These are phyloP conservation scores for Thymelicus sylvestris DNA, from an alignment of 2,888 invertebrate species.

Conservation along the genomic window DNA sequence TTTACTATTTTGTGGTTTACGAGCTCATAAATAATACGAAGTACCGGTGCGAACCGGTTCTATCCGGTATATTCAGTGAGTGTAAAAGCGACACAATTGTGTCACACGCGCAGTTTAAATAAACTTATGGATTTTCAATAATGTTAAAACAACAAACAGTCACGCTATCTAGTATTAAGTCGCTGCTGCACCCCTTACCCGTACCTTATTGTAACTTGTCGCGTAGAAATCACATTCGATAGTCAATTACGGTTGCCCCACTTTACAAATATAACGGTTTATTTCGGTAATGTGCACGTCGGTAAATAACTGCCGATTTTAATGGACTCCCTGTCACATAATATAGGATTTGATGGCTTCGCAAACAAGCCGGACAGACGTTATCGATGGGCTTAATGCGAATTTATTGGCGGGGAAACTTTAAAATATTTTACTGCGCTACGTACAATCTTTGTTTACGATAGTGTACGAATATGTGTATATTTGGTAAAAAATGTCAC, in stretches of 20 bases:
- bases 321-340: constrained; percentile 35
- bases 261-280: constrained; percentile 28
- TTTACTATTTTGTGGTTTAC: constrained; percentile 40
- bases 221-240: background rate
- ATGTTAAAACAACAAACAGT: background rate
- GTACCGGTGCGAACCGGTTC: constrained; percentile 48
- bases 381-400: constrained; percentile 32
- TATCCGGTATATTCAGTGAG: constrained; percentile 49
- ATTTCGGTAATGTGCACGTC: constrained; percentile 38
- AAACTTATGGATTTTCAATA: background rate
- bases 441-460: constrained; percentile 7
- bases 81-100: constrained; percentile 15
- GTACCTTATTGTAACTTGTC: background rate
- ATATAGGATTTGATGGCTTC: constrained; percentile 37
- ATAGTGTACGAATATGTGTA: background rate
- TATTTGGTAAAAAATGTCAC: too few species aligned
- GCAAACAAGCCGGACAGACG: constrained; percentile 32
- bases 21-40: constrained; percentile 38
- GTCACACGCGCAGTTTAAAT: constrained; percentile 5
- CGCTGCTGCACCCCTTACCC: too few species aligned
- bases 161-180: too few species aligned
- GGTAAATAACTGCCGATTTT: constrained; percentile 37
- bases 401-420: constrained; percentile 29
- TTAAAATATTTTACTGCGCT: constrained; percentile 16
- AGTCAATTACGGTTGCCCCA: constrained; percentile 2